Percentiles rank a stretch among this genome's conserved stretches.
Conservation (phyloP, 2,113 vertebrate species). For the Callocephalon fimbriatum region DNA sequence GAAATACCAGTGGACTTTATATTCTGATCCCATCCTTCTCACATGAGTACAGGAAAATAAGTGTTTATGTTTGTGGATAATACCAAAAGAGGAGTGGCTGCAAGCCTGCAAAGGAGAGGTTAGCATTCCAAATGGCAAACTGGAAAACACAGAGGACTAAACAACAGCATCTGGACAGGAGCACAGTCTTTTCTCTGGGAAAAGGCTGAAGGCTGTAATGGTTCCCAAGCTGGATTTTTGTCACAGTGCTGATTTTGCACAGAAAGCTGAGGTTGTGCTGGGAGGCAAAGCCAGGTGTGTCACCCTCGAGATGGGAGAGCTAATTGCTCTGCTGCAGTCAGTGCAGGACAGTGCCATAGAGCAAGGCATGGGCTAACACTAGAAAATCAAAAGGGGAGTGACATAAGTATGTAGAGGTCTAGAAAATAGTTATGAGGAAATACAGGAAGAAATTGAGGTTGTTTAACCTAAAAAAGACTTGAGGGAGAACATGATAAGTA, state of each 20-base stretch:
- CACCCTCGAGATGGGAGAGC: neutral
- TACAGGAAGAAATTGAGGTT: neutral
- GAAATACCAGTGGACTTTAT: neutral
- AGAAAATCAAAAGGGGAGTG: neutral
- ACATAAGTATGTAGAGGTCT: neutral
- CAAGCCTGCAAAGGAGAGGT: neutral
- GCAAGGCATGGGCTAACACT: neutral
- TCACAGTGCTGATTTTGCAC: rapidly evolving
- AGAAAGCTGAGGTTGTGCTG: neutral
- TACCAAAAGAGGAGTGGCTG: neutral
- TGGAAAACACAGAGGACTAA: conserved; percentile 1
- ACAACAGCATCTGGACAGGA: conserved; percentile 17
- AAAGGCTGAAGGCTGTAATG: neutral
- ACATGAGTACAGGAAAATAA: neutral
- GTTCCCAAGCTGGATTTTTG: neutral
- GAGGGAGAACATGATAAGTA: neutral
- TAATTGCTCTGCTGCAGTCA: neutral
- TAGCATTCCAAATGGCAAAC: neutral
- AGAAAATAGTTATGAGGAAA: neutral
- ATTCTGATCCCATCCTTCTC: neutral
- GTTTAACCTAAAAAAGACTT: neutral
- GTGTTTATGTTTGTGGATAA: neutral
- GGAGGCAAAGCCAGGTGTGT: neutral
- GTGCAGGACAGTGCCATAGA: neutral
- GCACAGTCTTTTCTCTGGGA: neutral